Percentiles rank a stretch among this genome's conserved stretches.
Evolutionary conservation across 2,797 vertebrate genomes (phyloP).

Genomic region (Cyprinodon diabolis): DNA sequence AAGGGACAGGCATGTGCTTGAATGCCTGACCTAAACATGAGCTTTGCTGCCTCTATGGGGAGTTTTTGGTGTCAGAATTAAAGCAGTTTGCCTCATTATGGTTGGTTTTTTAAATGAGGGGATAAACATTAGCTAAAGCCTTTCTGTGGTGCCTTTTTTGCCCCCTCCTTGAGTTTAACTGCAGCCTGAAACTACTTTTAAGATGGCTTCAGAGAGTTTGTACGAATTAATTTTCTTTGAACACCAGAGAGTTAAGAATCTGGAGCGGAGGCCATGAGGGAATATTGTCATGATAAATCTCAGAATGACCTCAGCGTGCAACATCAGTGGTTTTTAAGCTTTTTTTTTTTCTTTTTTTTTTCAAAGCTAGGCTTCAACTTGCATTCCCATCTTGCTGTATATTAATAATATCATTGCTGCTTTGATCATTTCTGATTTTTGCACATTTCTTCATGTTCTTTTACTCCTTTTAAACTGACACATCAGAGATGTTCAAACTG

Average conservation of each 20-base stretch:
- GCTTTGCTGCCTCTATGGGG: background rate
- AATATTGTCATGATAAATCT: slow-evolving; percentile 72
- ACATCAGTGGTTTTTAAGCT: slow-evolving; percentile 43
- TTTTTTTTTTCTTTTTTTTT: slow-evolving; percentile 25
- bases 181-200: slow-evolving; percentile 66
- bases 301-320: slow-evolving; percentile 68
- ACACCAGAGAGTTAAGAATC: slow-evolving; percentile 69
- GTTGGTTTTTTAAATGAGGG: slow-evolving; percentile 35
- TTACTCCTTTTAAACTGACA: background rate
- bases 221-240: slow-evolving; percentile 66
- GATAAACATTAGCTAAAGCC: slow-evolving; percentile 35
- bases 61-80: slow-evolving; percentile 1
- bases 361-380: slow-evolving; percentile 30
- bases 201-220: slow-evolving; percentile 55
- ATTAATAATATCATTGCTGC: background rate
- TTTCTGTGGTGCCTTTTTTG: slow-evolving; percentile 39
- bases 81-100: slow-evolving; percentile 26
- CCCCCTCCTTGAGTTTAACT: slow-evolving; percentile 58
- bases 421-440: background rate
- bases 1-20: slow-evolving; percentile 25
- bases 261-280: slow-evolving; percentile 65
- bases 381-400: slow-evolving; percentile 20
- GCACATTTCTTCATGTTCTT: background rate
- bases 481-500: slow-evolving; percentile 3
- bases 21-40: slow-evolving; percentile 15